These are phyloP conservation scores for Aldabrachelys gigantea DNA, from an alignment of 2,113 vertebrate species.

Conservation along the genomic window DNA sequence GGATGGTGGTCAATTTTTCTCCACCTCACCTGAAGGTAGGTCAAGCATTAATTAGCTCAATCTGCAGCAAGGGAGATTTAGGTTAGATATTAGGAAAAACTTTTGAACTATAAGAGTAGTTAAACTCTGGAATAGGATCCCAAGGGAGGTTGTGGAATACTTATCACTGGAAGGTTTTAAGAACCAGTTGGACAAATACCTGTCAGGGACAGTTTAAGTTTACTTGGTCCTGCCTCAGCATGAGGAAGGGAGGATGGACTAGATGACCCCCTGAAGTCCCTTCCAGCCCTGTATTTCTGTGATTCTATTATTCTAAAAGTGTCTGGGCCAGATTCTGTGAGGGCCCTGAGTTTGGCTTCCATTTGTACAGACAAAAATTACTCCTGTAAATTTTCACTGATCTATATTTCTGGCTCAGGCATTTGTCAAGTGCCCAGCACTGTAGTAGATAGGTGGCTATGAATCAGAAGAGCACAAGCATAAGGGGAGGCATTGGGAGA, in stretches of 20 bases:
- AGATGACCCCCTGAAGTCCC: not conserved
- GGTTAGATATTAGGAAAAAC: not conserved
- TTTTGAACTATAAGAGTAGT: not conserved
- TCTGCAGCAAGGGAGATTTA: not conserved
- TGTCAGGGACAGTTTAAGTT: not conserved
- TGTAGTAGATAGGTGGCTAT: accelerated
- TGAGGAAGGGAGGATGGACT: too few relatives aligned
- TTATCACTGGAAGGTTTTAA: not conserved
- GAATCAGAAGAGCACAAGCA: not conserved
- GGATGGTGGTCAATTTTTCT: not conserved
- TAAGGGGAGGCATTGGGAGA: not conserved
- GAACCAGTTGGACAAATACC: not conserved
- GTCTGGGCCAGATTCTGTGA: not conserved
- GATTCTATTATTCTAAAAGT: not conserved
- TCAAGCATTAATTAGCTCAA: not conserved
- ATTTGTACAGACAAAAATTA: not conserved
- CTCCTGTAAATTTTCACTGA: not conserved
- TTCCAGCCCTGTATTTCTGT: not conserved
- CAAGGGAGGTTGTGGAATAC: not conserved
- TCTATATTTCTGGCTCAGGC: not conserved
- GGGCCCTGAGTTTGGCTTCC: not conserved
- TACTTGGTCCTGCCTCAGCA: too few relatives aligned
- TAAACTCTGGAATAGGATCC: not conserved
- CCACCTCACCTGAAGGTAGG: not conserved
- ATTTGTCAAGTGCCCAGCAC: not conserved